Percentiles rank a stretch among this genome's conserved stretches.
These are phyloP conservation scores for Sialis fuliginosa DNA, from an alignment of 2,888 invertebrate genomes.

Conservation along the genomic window DNA sequence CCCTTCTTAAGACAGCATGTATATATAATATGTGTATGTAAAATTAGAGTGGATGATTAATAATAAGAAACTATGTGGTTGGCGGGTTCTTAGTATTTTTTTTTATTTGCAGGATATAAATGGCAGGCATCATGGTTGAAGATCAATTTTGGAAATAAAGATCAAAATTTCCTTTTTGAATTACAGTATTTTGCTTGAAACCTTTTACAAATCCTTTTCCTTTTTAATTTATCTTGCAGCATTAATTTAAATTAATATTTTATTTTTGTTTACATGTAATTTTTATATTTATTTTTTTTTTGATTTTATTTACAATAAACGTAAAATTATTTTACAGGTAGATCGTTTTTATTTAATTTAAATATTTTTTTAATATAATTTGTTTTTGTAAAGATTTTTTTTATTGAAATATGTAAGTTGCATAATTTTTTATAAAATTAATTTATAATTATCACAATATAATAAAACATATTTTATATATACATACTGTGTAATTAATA, in stretches of 20 bases:
- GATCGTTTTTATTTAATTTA: too few species aligned
- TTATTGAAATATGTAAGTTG: too few species aligned
- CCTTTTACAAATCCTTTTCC: conserved; percentile 9
- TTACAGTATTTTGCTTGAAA: conserved; percentile 10
- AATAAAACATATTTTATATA: too few species aligned
- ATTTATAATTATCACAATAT: too few species aligned
- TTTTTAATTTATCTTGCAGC: conserved; percentile 7
- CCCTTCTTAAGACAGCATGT: conserved; percentile 1
- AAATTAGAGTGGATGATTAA: background rate
- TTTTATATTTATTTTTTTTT: background rate
- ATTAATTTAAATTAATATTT: background rate
- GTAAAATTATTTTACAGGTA: too few species aligned
- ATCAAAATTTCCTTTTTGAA: conserved; percentile 22
- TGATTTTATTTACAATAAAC: too few species aligned
- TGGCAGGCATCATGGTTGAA: conserved; percentile 13
- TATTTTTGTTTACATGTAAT: conserved; percentile 1
- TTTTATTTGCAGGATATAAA: conserved; percentile 3
- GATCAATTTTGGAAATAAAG: conserved; percentile 21
- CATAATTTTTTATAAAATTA: too few species aligned
- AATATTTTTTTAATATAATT: too few species aligned
- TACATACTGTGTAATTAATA: too few species aligned
- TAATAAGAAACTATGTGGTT: background rate
- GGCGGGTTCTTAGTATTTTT: conserved; percentile 4
- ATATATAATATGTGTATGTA: background rate
- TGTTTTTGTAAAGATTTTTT: too few species aligned